Evolutionary conservation across 2,888 invertebrate species (phyloP).

Genomic region (Microctonus hyperodae): DNA sequence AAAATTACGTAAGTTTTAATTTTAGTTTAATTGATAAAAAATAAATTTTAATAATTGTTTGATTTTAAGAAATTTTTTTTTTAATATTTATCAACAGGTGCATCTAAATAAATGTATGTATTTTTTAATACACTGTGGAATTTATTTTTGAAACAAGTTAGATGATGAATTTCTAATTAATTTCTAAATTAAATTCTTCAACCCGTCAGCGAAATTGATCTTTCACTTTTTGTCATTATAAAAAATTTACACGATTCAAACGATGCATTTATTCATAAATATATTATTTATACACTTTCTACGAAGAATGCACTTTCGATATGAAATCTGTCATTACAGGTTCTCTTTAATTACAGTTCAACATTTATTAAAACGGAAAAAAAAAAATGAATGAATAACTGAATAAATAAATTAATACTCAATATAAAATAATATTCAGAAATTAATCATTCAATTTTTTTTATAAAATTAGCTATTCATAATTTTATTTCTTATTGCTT

Average conservation of each 20-base stretch:
- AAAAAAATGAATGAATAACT: constrained; percentile 17
- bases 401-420: constrained; percentile 5
- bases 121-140: too few relatives aligned
- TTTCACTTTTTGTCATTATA: neutral
- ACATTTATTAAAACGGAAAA: constrained; percentile 1
- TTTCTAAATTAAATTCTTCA: too few relatives aligned
- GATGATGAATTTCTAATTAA: neutral
- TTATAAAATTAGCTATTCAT: neutral
- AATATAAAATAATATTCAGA: constrained; percentile 1
- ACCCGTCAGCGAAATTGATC: neutral
- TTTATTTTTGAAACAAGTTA: neutral
- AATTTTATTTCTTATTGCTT: constrained; percentile 22
- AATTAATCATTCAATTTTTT: neutral
- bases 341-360: neutral
- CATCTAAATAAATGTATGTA: too few relatives aligned
- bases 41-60: neutral
- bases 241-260: neutral
- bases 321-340: constrained; percentile 42
- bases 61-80: too few relatives aligned
- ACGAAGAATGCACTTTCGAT: constrained; percentile 53
- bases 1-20: constrained; percentile 39
- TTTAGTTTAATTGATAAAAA: neutral
- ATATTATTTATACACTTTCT: constrained; percentile 55
- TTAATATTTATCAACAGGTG: too few relatives aligned
- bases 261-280: neutral